These are phyloP conservation scores for Phrynocephalus forsythii DNA, from an alignment of 2,797 vertebrate species.

Conservation along the genomic window DNA sequence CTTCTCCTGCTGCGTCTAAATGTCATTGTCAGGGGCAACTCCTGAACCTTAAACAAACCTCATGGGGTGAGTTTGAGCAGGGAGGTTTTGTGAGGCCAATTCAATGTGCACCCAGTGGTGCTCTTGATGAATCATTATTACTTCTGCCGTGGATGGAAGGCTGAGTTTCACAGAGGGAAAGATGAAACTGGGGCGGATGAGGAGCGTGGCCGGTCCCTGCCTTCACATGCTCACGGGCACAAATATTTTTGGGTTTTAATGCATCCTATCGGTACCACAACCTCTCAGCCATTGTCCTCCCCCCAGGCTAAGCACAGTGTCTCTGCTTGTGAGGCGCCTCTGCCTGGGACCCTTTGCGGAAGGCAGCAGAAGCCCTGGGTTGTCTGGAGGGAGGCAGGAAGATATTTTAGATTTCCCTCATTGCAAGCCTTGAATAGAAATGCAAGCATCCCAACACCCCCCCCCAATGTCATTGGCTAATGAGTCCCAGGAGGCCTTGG, in stretches of 20 bases:
- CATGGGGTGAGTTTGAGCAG: not conserved
- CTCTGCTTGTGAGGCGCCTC: not conserved
- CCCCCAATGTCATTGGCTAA: not conserved
- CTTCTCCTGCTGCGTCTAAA: not conserved
- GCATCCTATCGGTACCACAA: too few species aligned
- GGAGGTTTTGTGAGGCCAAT: not conserved
- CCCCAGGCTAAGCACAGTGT: too few species aligned
- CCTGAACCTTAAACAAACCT: conserved; percentile 14
- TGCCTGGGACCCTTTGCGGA: not conserved
- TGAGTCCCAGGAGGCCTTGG: not conserved
- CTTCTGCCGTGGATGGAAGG: not conserved
- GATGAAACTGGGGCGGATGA: not conserved
- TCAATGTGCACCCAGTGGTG: fast-evolving
- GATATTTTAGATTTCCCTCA: not conserved
- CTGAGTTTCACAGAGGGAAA: too few species aligned
- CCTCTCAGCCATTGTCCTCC: not conserved
- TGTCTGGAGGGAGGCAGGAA: not conserved
- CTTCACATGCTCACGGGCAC: too few species aligned
- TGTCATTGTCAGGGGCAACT: conserved; percentile 34
- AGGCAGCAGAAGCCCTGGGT: not conserved
- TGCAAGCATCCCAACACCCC: not conserved
- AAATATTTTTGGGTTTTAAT: too few species aligned
- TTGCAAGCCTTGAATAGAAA: not conserved
- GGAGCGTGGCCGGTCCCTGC: not conserved
- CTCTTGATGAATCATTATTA: too few species aligned